Conservation (phyloP, 2,113 vertebrate species). For the Neodontobutis hainanensis region DNA sequence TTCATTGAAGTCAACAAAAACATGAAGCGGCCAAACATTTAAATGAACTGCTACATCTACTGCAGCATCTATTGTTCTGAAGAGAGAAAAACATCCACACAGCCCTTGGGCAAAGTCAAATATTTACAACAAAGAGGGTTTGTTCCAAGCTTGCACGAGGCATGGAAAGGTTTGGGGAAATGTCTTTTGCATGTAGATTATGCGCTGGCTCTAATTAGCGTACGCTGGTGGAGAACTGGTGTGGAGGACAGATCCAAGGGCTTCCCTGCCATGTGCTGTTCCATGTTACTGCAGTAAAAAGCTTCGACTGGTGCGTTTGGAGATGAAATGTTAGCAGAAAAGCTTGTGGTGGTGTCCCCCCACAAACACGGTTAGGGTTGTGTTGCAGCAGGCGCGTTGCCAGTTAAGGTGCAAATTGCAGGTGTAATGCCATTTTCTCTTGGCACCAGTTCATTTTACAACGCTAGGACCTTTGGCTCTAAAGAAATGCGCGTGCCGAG, state of each 20-base stretch:
- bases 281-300: conserved; percentile 37
- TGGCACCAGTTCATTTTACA: conserved; percentile 34
- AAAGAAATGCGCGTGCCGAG: conserved; percentile 33
- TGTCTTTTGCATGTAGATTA: conserved; percentile 48
- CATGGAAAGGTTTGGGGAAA: conserved; percentile 39
- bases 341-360: conserved; percentile 9
- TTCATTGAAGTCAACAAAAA: conserved; percentile 44
- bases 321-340: conserved; percentile 30
- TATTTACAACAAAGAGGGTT: conserved; percentile 49
- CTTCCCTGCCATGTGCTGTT: conserved; percentile 42
- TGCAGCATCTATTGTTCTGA: conserved; percentile 26
- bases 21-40: conserved; percentile 17
- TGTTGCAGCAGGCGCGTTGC: conserved; percentile 17
- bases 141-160: conserved; percentile 47
- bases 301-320: conserved; percentile 15
- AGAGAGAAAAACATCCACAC: conserved; percentile 33
- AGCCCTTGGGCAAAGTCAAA: conserved; percentile 58
- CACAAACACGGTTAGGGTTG: conserved; percentile 15
- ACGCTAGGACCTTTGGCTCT: conserved; percentile 18
- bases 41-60: conserved; percentile 33
- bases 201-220: conserved; percentile 46
- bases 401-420: conserved; percentile 42
- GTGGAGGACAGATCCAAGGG: conserved; percentile 40
- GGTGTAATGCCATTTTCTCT: conserved; percentile 49
- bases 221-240: conserved; percentile 29